Evolutionary conservation across 2,113 vertebrate genomes (phyloP).

Genomic region (Melanerpes aurifrons): DNA sequence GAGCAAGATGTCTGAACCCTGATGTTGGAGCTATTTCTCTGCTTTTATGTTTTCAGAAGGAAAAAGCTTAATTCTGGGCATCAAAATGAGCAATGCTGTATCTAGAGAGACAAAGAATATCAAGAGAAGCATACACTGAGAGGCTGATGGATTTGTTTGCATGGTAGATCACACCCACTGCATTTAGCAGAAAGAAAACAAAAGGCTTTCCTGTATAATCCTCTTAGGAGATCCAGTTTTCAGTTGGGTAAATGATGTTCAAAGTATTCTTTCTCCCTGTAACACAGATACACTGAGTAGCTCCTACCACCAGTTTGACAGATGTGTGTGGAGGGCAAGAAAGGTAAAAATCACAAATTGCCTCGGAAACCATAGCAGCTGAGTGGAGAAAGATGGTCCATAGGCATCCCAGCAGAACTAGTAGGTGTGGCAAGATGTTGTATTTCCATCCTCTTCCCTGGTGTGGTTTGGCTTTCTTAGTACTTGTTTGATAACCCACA

Average conservation of each 20-base stretch:
- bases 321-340: neutral
- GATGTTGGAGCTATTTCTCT: neutral
- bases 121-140: neutral
- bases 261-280: neutral
- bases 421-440: neutral
- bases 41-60: neutral
- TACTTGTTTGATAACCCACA: slow-evolving; percentile 80
- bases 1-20: neutral
- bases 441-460: neutral
- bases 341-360: neutral
- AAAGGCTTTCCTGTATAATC: neutral
- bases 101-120: neutral
- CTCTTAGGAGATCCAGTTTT: neutral
- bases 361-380: neutral
- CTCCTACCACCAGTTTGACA: neutral
- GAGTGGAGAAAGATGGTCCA: neutral
- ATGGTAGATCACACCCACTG: neutral
- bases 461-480: slow-evolving; percentile 62
- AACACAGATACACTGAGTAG: neutral
- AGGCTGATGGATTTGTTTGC: neutral
- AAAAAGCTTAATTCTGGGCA: neutral
- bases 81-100: neutral
- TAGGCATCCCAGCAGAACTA: neutral
- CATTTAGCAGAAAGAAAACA: neutral
- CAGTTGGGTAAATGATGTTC: neutral